Base-by-base conservation (phyloP, 2,888 invertebrate species). In the Gastracanthus pulcherrimus region DNA sequence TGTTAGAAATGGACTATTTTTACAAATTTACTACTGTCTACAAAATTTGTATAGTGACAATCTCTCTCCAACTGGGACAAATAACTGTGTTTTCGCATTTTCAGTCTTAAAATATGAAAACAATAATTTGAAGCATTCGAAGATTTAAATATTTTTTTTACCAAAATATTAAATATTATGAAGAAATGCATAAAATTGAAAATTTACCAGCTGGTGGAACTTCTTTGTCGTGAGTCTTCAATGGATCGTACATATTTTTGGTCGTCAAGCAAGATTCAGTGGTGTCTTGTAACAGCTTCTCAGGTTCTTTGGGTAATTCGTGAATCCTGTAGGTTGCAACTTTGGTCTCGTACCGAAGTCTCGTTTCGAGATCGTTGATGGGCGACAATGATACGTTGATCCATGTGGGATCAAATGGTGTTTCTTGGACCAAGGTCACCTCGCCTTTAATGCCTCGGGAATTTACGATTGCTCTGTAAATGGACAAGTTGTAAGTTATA, bases 371-470 rank as follows among this genome's bases (percentile, higher is more conserved):
- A 85, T 95, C 94, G 66, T 94, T 93, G 0, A 96, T 92, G 0
- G 96, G 93, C 0, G 93, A 93, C 36, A 96, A 90, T 51, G 95
- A 94, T 86, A 97, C 95, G 88, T 95, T 95, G 0, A 96, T 92
- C 93, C 96, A 96, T 0, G 97, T 97, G 0, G 97, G 96, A 90
- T 97, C 96, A 89, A 96, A 97, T 31, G 95, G 95, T 0, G 97
- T 96, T 41, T 95, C 94, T 91, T 98, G 98, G 0, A 93, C 94
- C 82, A 98, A 94, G 11, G 94, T 94, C 2, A 98, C 93, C 72
- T 95, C 94, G 0, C 98, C 98, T 87, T 94, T 95, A 29, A 98
- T 95, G 4, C 98, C 98, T 58, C 95, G 95, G 77, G 95, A 94
- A 91, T 96, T 95, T 34, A 97, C 94, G 13, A 95, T 90, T 0